A percentile compares a stretch with the other conserved stretches of the same genome.
Evolutionary conservation across 2,113 vertebrate species (phyloP).

Genomic region (Dipodomys stephensi): DNA sequence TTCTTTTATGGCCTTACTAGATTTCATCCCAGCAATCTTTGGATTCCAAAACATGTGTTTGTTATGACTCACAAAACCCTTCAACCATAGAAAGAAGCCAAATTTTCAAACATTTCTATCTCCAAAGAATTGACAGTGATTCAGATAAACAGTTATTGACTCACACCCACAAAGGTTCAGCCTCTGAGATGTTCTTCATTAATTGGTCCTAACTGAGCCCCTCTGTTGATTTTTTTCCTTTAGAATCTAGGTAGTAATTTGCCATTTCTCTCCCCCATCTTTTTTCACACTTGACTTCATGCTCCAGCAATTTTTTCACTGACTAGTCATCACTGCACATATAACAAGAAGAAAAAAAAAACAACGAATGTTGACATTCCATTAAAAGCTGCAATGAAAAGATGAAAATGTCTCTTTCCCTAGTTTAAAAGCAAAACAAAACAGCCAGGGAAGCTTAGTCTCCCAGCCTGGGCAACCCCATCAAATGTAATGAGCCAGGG

Average conservation of each 20-base stretch:
- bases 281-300: background rate
- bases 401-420: conserved; percentile 28
- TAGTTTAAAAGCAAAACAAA: background rate
- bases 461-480: background rate
- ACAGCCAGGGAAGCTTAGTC: background rate
- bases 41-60: background rate
- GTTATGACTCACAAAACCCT: background rate
- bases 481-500: conserved; percentile 27
- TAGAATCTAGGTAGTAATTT: background rate
- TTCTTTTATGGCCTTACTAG: background rate
- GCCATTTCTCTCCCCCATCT: background rate
- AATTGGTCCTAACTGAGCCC: background rate
- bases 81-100: background rate
- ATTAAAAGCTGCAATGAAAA: conserved; percentile 38
- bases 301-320: conserved; percentile 32
- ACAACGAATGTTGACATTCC: background rate
- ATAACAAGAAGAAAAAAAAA: background rate
- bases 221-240: background rate
- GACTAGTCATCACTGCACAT: conserved; percentile 17
- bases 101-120: conserved; percentile 10
- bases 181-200: background rate
- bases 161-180: background rate
- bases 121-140: background rate
- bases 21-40: conserved; percentile 1
- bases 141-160: background rate